Evolutionary conservation across 2,113 vertebrate genomes (phyloP).

Genomic region (Cyanoramphus novaezelandiae): DNA sequence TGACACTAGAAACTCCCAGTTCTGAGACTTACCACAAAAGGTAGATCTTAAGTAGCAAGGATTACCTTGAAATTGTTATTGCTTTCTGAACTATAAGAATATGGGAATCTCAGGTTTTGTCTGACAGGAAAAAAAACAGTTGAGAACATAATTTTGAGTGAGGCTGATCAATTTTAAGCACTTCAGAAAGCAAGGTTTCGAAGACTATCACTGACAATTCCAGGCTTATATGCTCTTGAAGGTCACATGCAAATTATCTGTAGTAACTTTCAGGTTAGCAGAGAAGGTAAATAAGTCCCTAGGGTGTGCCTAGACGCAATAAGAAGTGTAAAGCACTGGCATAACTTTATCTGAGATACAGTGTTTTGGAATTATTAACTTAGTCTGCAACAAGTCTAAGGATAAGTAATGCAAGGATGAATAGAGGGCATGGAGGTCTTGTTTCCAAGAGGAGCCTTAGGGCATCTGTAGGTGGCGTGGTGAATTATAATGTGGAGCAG

Average conservation of each 20-base stretch:
- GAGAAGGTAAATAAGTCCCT: neutral
- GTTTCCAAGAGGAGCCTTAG: neutral
- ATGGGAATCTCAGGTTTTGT: neutral
- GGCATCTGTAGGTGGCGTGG: neutral
- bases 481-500: neutral
- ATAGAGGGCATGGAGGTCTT: neutral
- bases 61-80: slow-evolving; percentile 22
- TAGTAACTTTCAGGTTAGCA: neutral
- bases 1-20: neutral
- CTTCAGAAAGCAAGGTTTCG: neutral
- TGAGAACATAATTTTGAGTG: neutral
- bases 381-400: neutral
- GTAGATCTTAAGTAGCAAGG: neutral
- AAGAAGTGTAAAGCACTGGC: neutral
- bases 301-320: neutral
- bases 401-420: neutral
- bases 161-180: neutral
- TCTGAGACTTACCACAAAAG: neutral
- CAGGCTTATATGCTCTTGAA: neutral
- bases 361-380: neutral
- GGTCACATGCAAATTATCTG: neutral
- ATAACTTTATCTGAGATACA: neutral
- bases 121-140: neutral
- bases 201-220: neutral
- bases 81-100: neutral